Evolutionary conservation across 2,113 vertebrate species (phyloP).

Genomic region (Pomatostomus ruficeps): DNA sequence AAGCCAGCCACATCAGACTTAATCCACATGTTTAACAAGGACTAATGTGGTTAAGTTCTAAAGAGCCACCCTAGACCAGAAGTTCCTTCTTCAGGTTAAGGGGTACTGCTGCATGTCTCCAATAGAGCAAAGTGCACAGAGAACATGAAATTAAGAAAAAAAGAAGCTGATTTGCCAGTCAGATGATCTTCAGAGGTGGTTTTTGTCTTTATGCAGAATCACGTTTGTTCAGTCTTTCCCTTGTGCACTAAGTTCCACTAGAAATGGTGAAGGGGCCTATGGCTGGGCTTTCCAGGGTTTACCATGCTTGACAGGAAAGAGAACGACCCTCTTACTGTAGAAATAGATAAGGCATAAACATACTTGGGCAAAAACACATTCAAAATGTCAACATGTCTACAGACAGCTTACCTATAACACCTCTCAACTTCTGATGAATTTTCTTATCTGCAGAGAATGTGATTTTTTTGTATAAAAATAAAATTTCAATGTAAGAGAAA

Average conservation of each 20-base stretch:
- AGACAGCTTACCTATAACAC: not conserved
- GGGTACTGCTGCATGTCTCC: not conserved
- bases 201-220: not conserved
- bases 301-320: not conserved
- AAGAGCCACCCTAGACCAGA: not conserved
- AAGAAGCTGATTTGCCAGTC: not conserved
- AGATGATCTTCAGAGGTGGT: not conserved
- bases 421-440: not conserved
- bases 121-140: not conserved
- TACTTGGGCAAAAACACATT: not conserved
- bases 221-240: not conserved
- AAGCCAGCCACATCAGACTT: not conserved
- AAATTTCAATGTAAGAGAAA: not conserved
- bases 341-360: not conserved
- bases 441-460: not conserved
- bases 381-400: not conserved
- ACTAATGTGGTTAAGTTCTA: not conserved
- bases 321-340: accelerated
- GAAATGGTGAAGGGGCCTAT: not conserved
- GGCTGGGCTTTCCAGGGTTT: not conserved
- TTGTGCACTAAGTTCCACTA: not conserved
- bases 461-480: not conserved
- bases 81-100: not conserved
- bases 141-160: not conserved
- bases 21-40: not conserved